phyloP scores from a whole-genome alignment of 2,888 invertebrate species.

The Zaprionus lineosus region DNA sequence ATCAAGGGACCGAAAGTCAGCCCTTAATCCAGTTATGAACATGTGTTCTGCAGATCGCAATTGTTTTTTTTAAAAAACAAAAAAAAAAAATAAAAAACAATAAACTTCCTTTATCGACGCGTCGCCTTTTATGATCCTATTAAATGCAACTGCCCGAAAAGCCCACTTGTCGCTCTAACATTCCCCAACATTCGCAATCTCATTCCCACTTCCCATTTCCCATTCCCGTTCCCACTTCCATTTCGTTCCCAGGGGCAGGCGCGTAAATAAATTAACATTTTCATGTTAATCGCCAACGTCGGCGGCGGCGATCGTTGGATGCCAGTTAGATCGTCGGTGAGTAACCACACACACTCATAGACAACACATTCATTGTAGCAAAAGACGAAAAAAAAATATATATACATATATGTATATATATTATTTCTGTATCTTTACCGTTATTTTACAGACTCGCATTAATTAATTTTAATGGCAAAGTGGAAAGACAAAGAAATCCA shows the following conservation, averaged over 20 bases:
- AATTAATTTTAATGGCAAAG: slow-evolving; percentile 44
- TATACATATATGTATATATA: no score
- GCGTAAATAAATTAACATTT: slow-evolving; percentile 41
- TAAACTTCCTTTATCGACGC: slow-evolving; percentile 46
- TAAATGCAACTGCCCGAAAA: slow-evolving; percentile 9
- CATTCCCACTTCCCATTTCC: slow-evolving; percentile 1
- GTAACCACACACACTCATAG: slow-evolving; percentile 11
- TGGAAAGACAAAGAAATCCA: slow-evolving; percentile 1
- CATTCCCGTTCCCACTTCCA: background rate
- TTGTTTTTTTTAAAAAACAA: no score
- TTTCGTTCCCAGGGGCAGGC: background rate
- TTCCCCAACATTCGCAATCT: background rate
- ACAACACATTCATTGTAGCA: slow-evolving; percentile 1
- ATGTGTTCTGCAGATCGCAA: no score
- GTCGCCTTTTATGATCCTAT: slow-evolving; percentile 31
- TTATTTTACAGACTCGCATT: slow-evolving; percentile 48
- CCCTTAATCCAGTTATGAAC: slow-evolving; percentile 14
- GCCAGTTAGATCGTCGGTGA: slow-evolving; percentile 21
- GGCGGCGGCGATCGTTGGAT: slow-evolving; percentile 15
- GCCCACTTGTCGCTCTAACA: background rate
- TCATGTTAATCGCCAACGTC: slow-evolving; percentile 41
- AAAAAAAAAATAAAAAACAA: slow-evolving; percentile 22
- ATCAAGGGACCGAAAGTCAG: background rate
- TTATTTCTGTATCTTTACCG: slow-evolving; percentile 23
- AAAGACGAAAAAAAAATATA: slow-evolving; percentile 1